Base-by-base conservation (phyloP, 2,888 invertebrate genomes). In the Spicauda simplicius region DNA sequence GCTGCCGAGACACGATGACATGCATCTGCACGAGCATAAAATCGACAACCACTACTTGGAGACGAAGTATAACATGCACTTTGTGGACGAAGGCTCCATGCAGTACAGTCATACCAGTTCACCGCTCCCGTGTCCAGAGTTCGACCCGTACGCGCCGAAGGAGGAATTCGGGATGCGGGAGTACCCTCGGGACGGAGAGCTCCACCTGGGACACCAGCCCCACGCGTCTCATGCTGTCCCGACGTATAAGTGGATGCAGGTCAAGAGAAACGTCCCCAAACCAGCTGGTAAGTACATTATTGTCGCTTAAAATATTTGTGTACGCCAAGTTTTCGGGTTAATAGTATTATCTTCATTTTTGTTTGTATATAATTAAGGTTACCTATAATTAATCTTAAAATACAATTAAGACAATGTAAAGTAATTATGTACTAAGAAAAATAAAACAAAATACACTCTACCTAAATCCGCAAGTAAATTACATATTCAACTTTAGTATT, bases 241-340 rank as follows among this genome's bases (percentile, higher is more conserved):
- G 25, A 98, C 98, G 0, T 99, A 99, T 91, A 98, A 99, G 88
- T 99, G 99, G 99, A 99, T 99, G 99, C 98, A 99, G 93, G 97
- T 99, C 80, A 99, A 99, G 92, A 95, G 99, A 87, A 98, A 98
- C 90, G 97, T 98, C 75, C 98, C 98, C 60, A 99, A 99, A 91
- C 98, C 98, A 77, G 94, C 97, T 86, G 97, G 98, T 97, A 87
- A 95, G 96, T 83, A 16, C 30, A 19, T 4, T 33, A 33, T 33
- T 8, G 33, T 8, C 8, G 10, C 3, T 25, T n/a, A 30, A 33
- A 33, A 33, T 33, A 33, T 10, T 33, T 8, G 1, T 6, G 8
- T 33, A 33, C 33, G 5, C 25, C 2, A 25, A 2, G 5, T 25
- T 25, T 25, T 25, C 25, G 5, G 5, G 5, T 33, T 10, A 33